These are phyloP conservation scores for Hyaena hyaena DNA, from an alignment of 2,113 vertebrate genomes.

Conservation along the genomic window DNA sequence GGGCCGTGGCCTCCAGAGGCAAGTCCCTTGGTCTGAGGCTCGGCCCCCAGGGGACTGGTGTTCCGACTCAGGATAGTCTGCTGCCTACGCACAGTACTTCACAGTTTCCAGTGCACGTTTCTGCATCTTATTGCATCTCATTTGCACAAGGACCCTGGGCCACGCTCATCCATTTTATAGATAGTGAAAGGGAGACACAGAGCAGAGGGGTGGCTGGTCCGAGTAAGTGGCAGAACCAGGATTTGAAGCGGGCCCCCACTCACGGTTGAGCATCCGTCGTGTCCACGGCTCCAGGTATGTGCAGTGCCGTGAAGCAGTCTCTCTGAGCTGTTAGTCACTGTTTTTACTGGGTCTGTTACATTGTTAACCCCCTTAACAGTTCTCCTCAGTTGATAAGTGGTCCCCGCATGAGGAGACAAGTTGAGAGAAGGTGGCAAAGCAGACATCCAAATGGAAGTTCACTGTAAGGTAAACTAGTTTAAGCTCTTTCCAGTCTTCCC, in stretches of 20 bases:
- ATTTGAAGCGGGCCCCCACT: not conserved
- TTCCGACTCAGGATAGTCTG: not conserved
- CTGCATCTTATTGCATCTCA: not conserved
- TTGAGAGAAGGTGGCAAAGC: not conserved
- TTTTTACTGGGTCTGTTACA: not conserved
- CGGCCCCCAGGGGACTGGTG: too few species aligned
- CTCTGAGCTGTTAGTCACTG: not conserved
- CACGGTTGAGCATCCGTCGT: rapidly evolving
- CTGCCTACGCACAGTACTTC: not conserved
- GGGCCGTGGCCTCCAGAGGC: not conserved
- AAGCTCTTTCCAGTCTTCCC: not conserved
- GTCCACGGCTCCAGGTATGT: not conserved
- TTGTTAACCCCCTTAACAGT: not conserved
- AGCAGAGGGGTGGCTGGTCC: not conserved
- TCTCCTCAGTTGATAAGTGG: not conserved
- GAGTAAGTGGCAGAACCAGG: not conserved
- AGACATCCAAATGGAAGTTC: not conserved
- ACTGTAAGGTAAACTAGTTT: not conserved
- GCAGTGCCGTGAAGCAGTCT: not conserved
- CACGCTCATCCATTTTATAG: not conserved
- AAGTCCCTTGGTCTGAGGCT: not conserved
- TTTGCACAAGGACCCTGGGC: not conserved
- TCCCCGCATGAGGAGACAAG: not conserved
- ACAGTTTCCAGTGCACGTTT: not conserved
- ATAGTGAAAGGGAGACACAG: not conserved